phyloP scores from a whole-genome alignment of 23 tunicate species.

The Ascidia mentula region DNA sequence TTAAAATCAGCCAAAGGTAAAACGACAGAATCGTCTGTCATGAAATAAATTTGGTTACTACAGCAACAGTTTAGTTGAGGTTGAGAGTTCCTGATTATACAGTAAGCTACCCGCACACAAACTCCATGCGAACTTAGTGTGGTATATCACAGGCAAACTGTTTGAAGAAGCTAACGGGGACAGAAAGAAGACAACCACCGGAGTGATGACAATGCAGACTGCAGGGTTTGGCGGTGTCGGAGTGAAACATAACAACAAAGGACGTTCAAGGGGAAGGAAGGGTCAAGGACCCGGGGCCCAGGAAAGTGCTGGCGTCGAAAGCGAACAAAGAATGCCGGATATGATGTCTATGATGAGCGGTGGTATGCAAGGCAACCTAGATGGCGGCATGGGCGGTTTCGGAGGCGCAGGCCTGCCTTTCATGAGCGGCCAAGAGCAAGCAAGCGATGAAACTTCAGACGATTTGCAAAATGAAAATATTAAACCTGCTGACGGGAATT shows the following conservation, averaged over 20 bases:
- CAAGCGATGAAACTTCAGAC: constrained; percentile 6
- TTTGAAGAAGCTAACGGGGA: background rate
- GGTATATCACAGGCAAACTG: constrained; percentile 21
- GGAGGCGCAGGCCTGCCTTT: constrained; percentile 1
- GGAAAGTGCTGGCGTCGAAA: background rate
- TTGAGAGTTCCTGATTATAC: no score
- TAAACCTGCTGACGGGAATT: constrained; percentile 4
- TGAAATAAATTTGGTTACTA: no score
- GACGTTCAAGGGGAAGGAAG: background rate
- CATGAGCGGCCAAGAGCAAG: constrained; percentile 1
- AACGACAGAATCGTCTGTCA: no score
- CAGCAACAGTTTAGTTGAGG: no score
- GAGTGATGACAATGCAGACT: constrained; percentile 6
- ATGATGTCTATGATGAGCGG: constrained; percentile 21
- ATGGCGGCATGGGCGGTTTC: constrained; percentile 31
- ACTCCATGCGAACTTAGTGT: no score
- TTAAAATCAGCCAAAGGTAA: no score
- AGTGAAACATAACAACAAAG: background rate
- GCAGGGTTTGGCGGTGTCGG: background rate
- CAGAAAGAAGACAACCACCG: constrained; percentile 19
- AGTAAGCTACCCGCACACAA: no score
- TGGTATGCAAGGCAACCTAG: constrained; percentile 17
- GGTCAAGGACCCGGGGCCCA: background rate
- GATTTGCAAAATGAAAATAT: background rate
- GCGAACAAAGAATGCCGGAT: constrained; percentile 8